Conservation (phyloP, 1,140 invertebrate genomes). For the Campoletis sonorensis region DNA sequence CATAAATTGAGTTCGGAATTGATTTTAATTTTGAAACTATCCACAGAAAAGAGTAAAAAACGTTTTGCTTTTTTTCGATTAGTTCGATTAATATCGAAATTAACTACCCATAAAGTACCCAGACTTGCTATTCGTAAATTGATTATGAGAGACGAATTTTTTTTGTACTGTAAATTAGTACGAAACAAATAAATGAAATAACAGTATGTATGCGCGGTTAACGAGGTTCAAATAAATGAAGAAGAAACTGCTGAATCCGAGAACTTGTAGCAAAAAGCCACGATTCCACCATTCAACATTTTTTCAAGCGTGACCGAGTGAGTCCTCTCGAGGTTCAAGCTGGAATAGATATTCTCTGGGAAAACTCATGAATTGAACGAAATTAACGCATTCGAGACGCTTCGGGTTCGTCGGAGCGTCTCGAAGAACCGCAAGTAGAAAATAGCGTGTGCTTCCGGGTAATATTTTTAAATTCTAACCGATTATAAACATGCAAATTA, state of each 20-base stretch:
- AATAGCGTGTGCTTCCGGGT: not conserved
- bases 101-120: too few species aligned
- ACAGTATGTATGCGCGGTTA: too few species aligned
- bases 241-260: not conserved
- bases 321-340: not conserved
- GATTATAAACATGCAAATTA: not conserved
- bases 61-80: too few species aligned
- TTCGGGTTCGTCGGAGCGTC: not conserved
- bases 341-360: not conserved
- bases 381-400: not conserved
- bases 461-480: not conserved
- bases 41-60: too few species aligned
- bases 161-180: too few species aligned
- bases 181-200: too few species aligned
- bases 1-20: too few species aligned
- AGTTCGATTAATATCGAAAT: too few species aligned
- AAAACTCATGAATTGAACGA: constrained; percentile 10
- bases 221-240: not conserved
- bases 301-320: constrained; percentile 1
- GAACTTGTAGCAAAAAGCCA: not conserved
- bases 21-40: too few species aligned
- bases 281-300: not conserved
- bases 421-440: constrained; percentile 9
- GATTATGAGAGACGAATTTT: too few species aligned
- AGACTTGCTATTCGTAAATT: too few species aligned